Conservation (phyloP, 2,888 invertebrate species). For the Hanleya hanleyi region DNA sequence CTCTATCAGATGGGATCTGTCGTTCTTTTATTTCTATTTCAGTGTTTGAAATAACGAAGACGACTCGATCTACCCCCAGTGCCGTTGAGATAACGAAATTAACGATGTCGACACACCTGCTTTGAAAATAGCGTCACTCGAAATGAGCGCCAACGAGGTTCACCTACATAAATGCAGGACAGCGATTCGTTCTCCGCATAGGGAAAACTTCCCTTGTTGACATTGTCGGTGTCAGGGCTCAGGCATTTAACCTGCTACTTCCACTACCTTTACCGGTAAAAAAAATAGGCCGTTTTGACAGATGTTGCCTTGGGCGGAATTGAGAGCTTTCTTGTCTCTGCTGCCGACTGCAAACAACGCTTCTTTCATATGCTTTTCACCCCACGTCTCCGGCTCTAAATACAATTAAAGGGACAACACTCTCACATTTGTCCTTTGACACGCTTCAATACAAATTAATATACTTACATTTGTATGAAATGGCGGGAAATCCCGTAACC, state of each 20-base stretch:
- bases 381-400: too few species aligned
- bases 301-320: not conserved
- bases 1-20: too few species aligned
- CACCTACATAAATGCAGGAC: not conserved
- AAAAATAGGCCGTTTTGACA: not conserved
- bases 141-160: not conserved
- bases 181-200: not conserved
- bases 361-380: too few species aligned
- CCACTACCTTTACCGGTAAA: not conserved
- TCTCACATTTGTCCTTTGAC: too few species aligned
- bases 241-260: not conserved
- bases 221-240: not conserved
- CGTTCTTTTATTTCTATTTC: too few species aligned
- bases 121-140: too few species aligned
- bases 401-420: too few species aligned
- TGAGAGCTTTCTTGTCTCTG: not conserved
- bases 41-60: too few species aligned
- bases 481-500: conserved; percentile 5
- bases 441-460: not conserved
- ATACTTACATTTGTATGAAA: conserved; percentile 9
- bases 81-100: too few species aligned
- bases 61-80: too few species aligned
- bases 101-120: too few species aligned
- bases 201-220: not conserved
- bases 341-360: not conserved